Base-by-base conservation (phyloP, 2,888 invertebrate genomes). In the Chloroclystis v-ata region DNA sequence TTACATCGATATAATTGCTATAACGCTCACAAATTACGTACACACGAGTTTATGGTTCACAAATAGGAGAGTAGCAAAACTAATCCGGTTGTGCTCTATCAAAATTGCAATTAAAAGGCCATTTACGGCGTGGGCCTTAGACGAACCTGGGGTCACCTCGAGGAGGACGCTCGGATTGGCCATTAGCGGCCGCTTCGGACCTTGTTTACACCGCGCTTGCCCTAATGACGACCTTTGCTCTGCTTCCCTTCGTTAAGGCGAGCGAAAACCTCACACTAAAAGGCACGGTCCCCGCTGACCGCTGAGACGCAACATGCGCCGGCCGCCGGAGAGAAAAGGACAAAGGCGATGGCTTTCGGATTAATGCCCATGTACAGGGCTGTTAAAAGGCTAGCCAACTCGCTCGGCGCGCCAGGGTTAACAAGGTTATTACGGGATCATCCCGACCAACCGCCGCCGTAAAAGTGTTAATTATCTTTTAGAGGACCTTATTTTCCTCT, bases 211-310 rank as follows among this genome's bases (percentile, higher is more conserved):
- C 87, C 86, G 75, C 84, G 84, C 83, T 87, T 86, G 88, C 83
- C 87, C 87, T 88, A 89, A 89, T 89, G 87, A 87, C 87, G 89
- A 88, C 88, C 87, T 88, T 84, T 88, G 83, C 86, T 80, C 82
- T 75, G 83, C 80, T 86, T 87, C 88, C 88, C 89, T 88, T 87
- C 88, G 87, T 89, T 88, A 89, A 86, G 84, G 85, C 85, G 81
- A 82, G 82, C 78, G 84, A 85, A 86, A 86, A 85, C 84, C 86
- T 85, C 86, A 78, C 86, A 85, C 87, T 86, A 86, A 86, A 86
- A 86, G 86, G 82, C 85, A 81, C 71, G 69, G 72, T 76, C 82
- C 78, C 84, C 73, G 72, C 76, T 76, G 82, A 82, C 82, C 81
- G 68, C 66, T 65, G 81, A 78, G 72, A 85, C 73, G 77, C 78